Evolutionary conservation across 1,140 invertebrate genomes (phyloP), one percentile per base, ranked within the genome.

Genomic region (Drosophila elegans): DNA sequence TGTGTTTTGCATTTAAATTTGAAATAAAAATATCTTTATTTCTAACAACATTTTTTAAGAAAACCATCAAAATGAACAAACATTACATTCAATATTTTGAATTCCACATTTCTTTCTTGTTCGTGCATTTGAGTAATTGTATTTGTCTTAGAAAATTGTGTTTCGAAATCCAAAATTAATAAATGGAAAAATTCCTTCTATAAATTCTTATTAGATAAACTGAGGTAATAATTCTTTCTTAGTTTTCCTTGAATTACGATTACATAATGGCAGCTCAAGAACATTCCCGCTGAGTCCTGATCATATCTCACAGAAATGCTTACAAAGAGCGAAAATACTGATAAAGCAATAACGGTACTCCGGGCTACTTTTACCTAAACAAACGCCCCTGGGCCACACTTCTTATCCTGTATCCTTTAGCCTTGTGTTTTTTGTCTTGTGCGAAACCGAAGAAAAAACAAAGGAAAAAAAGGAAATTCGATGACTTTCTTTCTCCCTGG

Each of bases 321-420:
- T 5, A n/a, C 2, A 42, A 36, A n/a, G 41, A 38, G 4, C 10
- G 29, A 27, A n/a, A 34, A 9, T 38, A 32, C 46, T 53, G 64
- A 68, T 67, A 68, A 67, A 67, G 64, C 36, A 52, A 36, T 67
- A 68, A 68, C 64, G 64, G 61, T 32, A 67, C 61, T 16, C 21
- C n/a, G 3, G 34, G 29, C 32, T 44, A n/a, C 38, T 44, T 36
- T 9, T 36, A 67, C 38, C 64, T 53, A 16, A 7, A 72, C 66
- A 72, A 72, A 42, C 38, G 27, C n/a, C 66, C 16, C 7, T 9
- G 3, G 38, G 62, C 11, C 41, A 56, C 64, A 68, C 52, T 56
- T 45, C 42, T 39, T 39, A 36, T 38, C 52, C 64, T 71, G 57
- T 71, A 41, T 56, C 45, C 46, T 71, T 71, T 71, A 41, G 46